phyloP scores from a whole-genome alignment of 1,140 invertebrate species.

The Araneus ventricosus region DNA sequence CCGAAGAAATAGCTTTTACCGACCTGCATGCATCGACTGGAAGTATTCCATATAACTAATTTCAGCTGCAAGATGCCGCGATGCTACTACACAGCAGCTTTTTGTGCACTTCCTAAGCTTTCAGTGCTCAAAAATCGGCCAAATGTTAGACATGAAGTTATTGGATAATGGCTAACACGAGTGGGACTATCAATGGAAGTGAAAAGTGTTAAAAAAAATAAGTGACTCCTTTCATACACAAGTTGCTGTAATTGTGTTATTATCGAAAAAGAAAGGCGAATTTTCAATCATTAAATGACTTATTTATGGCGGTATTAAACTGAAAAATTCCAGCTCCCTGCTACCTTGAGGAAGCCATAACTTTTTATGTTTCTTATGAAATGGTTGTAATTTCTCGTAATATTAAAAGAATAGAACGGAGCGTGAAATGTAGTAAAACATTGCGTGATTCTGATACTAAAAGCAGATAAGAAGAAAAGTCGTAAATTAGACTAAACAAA shows the following conservation, averaged over 20 bases:
- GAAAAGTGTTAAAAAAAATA: not conserved
- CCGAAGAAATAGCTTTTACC: too few relatives aligned
- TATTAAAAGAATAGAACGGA: not conserved
- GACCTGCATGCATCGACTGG: too few relatives aligned
- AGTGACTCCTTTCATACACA: not conserved
- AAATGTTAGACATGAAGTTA: not conserved
- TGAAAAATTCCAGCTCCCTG: constrained; percentile 21
- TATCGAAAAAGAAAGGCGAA: constrained; percentile 3
- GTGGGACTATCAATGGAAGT: not conserved
- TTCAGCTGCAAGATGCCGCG: too few relatives aligned
- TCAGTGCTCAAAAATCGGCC: not conserved
- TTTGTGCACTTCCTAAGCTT: too few relatives aligned
- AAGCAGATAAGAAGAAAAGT: not conserved
- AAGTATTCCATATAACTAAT: too few relatives aligned
- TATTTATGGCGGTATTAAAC: constrained; percentile 17
- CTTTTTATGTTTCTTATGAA: constrained; percentile 13
- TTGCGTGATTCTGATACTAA: constrained; percentile 17
- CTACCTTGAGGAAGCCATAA: not conserved
- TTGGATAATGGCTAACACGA: not conserved
- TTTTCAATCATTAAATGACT: constrained; percentile 23
- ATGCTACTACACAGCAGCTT: too few relatives aligned
- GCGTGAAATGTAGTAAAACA: constrained; percentile 6
- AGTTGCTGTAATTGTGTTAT: constrained; percentile 15
- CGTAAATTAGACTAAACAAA: constrained; percentile 23
- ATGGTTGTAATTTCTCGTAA: constrained; percentile 27